A percentile compares a stretch with the other conserved stretches of the same genome.
Evolutionary conservation across 2,888 invertebrate genomes (phyloP).

Genomic region (Unio delphinus): DNA sequence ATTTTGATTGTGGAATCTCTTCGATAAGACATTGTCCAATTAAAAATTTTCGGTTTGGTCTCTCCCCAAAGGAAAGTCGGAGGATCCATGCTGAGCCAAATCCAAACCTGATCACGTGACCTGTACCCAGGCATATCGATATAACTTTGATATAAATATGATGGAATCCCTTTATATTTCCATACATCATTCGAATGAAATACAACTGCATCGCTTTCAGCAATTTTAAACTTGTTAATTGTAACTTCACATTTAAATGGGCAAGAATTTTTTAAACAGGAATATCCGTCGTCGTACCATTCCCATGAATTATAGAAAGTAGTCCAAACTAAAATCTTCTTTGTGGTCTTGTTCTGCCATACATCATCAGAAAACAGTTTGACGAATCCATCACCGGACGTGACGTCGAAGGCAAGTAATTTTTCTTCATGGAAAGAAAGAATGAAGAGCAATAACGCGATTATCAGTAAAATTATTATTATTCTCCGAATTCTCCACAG

Average conservation of each 20-base stretch:
- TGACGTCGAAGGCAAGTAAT: too few relatives aligned
- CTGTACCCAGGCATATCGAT: constrained; percentile 36
- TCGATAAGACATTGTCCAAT: constrained; percentile 56
- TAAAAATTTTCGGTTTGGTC: constrained; percentile 38
- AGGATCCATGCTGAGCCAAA: constrained; percentile 52
- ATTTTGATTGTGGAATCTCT: constrained; percentile 46
- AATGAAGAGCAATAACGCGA: too few relatives aligned
- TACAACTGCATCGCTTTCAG: constrained; percentile 45
- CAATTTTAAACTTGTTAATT: constrained; percentile 33
- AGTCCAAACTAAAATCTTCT: too few relatives aligned
- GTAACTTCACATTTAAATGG: constrained; percentile 24
- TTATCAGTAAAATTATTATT: too few relatives aligned
- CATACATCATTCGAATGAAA: constrained; percentile 49
- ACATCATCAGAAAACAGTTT: too few relatives aligned
- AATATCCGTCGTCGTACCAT: too few relatives aligned
- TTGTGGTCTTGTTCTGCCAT: too few relatives aligned
- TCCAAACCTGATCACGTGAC: constrained; percentile 49
- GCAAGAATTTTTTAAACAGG: constrained; percentile 5
- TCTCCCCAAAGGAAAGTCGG: constrained; percentile 43
- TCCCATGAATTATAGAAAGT: too few relatives aligned
- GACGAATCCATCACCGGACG: too few relatives aligned
- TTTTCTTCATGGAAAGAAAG: too few relatives aligned
- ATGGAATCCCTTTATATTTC: constrained; percentile 26
- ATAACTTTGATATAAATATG: constrained; percentile 13
- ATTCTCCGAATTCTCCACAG: too few relatives aligned